These are phyloP conservation scores for Diabrotica balteata DNA, from an alignment of 2,888 invertebrate genomes.

Conservation along the genomic window DNA sequence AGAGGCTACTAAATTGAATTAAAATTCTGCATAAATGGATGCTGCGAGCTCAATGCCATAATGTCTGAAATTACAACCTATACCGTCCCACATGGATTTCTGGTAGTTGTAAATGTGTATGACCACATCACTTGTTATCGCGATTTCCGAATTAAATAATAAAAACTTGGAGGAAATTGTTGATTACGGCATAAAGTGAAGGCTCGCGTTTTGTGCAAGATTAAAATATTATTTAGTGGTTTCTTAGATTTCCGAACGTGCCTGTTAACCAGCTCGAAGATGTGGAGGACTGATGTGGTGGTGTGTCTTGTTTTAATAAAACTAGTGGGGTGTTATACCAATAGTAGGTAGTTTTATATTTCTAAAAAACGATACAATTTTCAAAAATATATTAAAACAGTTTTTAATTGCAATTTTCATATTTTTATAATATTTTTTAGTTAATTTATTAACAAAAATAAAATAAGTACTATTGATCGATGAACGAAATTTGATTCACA, in stretches of 20 bases:
- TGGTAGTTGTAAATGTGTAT: constrained; percentile 27
- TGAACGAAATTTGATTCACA: no score
- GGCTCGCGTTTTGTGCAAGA: constrained; percentile 25
- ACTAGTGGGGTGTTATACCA: constrained; percentile 24
- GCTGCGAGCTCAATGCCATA: constrained; percentile 6
- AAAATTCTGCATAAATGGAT: neutral
- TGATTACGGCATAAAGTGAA: constrained; percentile 38
- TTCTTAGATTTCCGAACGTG: constrained; percentile 25
- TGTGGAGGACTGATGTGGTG: constrained; percentile 29
- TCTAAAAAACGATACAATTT: neutral
- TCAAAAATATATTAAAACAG: neutral
- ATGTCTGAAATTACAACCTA: constrained; percentile 13
- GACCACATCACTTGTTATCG: constrained; percentile 30
- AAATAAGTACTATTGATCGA: no score
- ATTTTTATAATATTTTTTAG: no score
- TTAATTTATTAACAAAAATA: no score
- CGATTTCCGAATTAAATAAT: constrained; percentile 43
- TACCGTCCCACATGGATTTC: constrained; percentile 17
- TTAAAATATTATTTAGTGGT: constrained; percentile 24
- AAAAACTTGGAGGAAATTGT: constrained; percentile 43
- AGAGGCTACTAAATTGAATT: no score
- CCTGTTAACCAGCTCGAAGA: constrained; percentile 14
- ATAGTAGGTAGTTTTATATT: constrained; percentile 29
- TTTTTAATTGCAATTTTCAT: neutral
- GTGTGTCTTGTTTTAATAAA: constrained; percentile 17